phyloP scores from a whole-genome alignment of 2,797 vertebrate species.

The Ptychadena robeensis region DNA sequence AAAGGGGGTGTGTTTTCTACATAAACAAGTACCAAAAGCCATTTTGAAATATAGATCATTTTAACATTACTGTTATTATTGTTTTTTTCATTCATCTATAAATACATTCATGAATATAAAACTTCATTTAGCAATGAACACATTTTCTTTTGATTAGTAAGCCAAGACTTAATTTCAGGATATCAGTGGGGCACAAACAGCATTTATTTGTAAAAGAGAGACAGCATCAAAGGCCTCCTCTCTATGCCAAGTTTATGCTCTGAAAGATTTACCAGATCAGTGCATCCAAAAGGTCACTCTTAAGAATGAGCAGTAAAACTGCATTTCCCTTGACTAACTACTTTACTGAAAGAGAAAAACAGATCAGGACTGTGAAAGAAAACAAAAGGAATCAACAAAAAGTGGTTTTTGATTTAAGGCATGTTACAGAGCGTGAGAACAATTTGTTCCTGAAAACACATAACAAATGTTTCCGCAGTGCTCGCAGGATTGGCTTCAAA shows the following conservation, averaged over 20 bases:
- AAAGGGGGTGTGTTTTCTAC: too few species aligned
- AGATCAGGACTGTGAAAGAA: not conserved
- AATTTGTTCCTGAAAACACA: conserved; percentile 20
- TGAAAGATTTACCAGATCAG: conserved; percentile 41
- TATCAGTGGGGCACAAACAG: conserved; percentile 22
- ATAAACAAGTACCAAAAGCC: not conserved
- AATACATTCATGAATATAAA: not conserved
- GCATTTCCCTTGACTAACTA: conserved; percentile 8
- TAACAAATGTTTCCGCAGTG: not conserved
- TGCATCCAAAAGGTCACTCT: conserved; percentile 46
- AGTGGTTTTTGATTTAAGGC: conserved; percentile 21
- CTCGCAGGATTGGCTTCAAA: not conserved
- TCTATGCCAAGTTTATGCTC: conserved; percentile 40
- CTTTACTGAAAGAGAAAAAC: conserved; percentile 28
- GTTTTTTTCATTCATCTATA: not conserved
- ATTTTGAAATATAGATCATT: not conserved
- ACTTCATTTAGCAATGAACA: not conserved
- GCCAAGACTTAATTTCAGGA: conserved; percentile 5
- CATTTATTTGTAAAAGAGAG: conserved; percentile 41
- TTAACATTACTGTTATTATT: not conserved
- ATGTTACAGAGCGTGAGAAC: conserved; percentile 14
- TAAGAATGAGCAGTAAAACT: conserved; percentile 21
- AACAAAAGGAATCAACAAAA: conserved; percentile 35
- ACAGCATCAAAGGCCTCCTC: conserved; percentile 27
- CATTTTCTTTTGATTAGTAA: conserved; percentile 19